Conservation (phyloP, 2,113 vertebrate species). For the Falco punctatus region DNA sequence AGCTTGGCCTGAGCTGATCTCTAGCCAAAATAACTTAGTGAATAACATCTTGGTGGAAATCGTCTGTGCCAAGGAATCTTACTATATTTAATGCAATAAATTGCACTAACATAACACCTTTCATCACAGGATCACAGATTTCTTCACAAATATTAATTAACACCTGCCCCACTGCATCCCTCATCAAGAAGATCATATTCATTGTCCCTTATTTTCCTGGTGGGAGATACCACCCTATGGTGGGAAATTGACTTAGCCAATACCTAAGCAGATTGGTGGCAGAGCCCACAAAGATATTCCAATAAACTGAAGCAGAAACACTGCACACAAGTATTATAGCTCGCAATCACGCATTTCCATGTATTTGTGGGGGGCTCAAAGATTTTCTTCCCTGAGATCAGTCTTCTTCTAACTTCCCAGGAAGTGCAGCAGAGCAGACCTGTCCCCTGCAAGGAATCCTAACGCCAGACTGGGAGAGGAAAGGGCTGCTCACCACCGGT, state of each 20-base stretch:
- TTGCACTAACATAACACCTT: conserved; percentile 39
- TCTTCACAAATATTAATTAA: conserved; percentile 55
- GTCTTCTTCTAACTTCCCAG: neutral
- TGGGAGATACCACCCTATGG: neutral
- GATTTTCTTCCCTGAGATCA: neutral
- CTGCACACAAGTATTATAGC: neutral
- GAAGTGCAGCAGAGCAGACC: neutral
- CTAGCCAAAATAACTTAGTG: conserved; percentile 46
- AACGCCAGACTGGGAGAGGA: neutral
- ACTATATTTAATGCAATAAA: conserved; percentile 41
- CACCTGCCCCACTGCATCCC: neutral
- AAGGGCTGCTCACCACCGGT: neutral
- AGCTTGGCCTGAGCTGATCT: conserved; percentile 47
- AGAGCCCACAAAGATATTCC: neutral
- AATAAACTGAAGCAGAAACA: neutral
- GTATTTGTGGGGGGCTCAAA: neutral
- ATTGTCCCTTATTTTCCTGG: conserved; percentile 1
- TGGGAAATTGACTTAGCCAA: neutral
- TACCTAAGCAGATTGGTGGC: neutral
- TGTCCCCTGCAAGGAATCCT: neutral
- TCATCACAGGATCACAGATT: conserved; percentile 32
- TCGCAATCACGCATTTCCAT: neutral
- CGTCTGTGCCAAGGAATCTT: conserved; percentile 40
- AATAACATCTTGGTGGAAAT: conserved; percentile 27
- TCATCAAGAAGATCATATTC: neutral